Conservation (phyloP, 1,140 invertebrate species). For the Trachelipus rathkii region DNA sequence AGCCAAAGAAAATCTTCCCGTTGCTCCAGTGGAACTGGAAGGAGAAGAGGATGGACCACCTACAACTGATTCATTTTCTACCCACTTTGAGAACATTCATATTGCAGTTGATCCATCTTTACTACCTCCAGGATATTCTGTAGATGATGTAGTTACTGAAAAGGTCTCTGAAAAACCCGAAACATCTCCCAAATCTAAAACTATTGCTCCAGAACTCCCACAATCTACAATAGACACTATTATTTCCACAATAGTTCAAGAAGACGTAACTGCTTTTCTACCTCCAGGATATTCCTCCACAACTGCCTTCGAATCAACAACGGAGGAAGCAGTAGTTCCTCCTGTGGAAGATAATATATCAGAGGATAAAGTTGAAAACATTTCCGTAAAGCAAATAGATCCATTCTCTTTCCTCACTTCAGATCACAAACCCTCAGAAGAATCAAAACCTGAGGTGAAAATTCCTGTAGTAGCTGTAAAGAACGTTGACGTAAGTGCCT, state of each 20-base stretch:
- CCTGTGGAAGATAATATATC: constrained; percentile 11
- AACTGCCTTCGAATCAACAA: constrained; percentile 16
- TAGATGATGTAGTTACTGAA: neutral
- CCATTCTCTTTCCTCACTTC: neutral
- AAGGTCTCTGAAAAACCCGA: neutral
- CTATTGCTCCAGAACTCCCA: neutral
- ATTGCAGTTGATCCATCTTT: constrained; percentile 9
- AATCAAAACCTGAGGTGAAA: neutral
- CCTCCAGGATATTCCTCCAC: constrained; percentile 59
- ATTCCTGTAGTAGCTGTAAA: neutral
- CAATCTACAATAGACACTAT: neutral
- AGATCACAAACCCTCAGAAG: neutral
- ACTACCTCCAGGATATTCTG: neutral
- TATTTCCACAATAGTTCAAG: constrained; percentile 30
- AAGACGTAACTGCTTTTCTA: constrained; percentile 57
- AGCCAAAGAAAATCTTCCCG: neutral
- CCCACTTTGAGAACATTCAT: neutral
- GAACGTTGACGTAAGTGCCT: neutral
- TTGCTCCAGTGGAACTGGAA: neutral
- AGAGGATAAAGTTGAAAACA: neutral
- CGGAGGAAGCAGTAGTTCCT: neutral
- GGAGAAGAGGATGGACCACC: neutral
- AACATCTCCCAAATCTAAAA: neutral
- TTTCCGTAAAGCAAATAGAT: constrained; percentile 5
- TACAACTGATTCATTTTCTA: neutral